phyloP scores from a whole-genome alignment of 2,113 vertebrate genomes.

The Anser cygnoides region DNA sequence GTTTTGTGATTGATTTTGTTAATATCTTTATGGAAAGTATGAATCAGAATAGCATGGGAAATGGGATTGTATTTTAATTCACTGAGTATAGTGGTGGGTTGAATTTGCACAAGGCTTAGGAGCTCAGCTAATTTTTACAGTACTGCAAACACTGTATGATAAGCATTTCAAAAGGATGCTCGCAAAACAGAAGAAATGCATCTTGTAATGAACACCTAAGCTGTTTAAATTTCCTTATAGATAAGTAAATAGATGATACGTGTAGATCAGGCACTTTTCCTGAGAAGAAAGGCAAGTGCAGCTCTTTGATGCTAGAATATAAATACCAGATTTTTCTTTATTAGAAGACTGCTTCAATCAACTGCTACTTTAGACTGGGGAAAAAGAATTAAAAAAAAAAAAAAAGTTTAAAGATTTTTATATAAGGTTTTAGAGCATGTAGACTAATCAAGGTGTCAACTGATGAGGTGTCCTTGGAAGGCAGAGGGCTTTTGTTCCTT shows the following conservation, averaged over 20 bases:
- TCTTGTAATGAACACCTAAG: not conserved
- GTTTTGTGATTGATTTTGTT: constrained; percentile 22
- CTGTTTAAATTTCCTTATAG: not conserved
- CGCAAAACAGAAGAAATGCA: not conserved
- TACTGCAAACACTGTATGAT: not conserved
- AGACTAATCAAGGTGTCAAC: not conserved
- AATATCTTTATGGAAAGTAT: constrained; percentile 43
- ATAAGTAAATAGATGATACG: not conserved
- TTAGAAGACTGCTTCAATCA: not conserved
- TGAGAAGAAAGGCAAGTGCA: not conserved
- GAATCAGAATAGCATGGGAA: constrained; percentile 49
- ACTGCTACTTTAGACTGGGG: not conserved
- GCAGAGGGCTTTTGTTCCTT: not conserved
- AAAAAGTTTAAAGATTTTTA: not conserved
- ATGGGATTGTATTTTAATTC: constrained; percentile 29
- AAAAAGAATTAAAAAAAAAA: not conserved
- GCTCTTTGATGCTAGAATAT: not conserved
- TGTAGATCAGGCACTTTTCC: not conserved
- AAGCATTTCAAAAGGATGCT: not conserved
- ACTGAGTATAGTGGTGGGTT: not conserved
- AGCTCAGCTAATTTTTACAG: not conserved
- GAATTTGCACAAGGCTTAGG: not conserved
- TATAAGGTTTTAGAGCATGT: not conserved
- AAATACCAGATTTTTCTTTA: not conserved
- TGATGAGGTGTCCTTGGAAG: not conserved